Base-by-base conservation (phyloP, 1,140 invertebrate species). In the Trichonephila clavata region DNA sequence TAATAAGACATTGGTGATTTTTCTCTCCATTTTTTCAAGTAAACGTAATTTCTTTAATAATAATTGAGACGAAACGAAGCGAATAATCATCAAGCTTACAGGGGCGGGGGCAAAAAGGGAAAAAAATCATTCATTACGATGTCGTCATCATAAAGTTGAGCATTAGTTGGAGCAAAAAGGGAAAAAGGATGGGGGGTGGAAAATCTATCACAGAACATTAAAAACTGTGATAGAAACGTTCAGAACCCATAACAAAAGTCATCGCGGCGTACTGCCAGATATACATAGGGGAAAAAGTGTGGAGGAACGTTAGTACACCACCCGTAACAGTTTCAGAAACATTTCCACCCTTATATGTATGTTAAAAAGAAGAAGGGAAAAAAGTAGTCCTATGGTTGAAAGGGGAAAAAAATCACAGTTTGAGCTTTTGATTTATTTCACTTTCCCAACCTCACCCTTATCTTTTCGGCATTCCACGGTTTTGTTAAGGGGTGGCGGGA, bases 361-460 rank as follows among this genome's bases (percentile, higher is more conserved):
- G 24, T 61, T 86, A 71, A 89, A 83, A 57, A 32, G 57, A n/a
- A n/a, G 84, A 89, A 71, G 71, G 24, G n/a, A 89, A 87, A 57
- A 84, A 84, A 65, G 16, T 32, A 89, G 60, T 32, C 43, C 50
- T 21, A 89, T 32, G 39, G n/a, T 39, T 21, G 50, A 5, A 50
- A 90, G 5, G 13, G 24, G 39, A 71, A 86, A 57, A 86, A 32
- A 86, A 84, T 92, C 77, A 24, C 60, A 84, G 57, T 68, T 63
- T 81, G n/a, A 50, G 24, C 81, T 65, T 84, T 92, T 92, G 90
- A 92, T 92, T 92, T 92, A 92, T 92, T 92, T 92, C 77, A 92
- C 90, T 92, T 90, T 57, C 90, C 50, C 88, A 16, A 90, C 68
- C 88, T 80, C 59, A 61, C 71, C 80, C 90, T 92, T 92, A 92